Base-by-base conservation (phyloP, 2,113 vertebrate species). In the Epinephelus fuscoguttatus region DNA sequence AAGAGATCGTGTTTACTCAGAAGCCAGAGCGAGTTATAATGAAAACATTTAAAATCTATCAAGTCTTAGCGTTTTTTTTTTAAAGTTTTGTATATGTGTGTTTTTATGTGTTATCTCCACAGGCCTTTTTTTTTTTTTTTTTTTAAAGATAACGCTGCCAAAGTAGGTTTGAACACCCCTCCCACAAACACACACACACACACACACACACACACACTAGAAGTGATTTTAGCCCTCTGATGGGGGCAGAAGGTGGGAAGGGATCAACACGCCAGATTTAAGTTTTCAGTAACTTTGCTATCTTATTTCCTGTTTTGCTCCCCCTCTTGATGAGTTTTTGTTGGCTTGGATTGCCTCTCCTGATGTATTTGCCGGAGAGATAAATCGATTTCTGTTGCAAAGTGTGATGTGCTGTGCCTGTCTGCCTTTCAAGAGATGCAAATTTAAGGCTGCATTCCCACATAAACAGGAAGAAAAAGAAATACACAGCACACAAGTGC, bases 331-430 rank as follows among this genome's bases (percentile, higher is more conserved):
- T 90, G 76, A 80, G 66, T 89, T 82, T 87, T 50, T 72, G 0
- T 68, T 50, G 53, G 40, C 73, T 67, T 49, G 75, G 76, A 88
- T 92, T 88, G 84, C 57, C 72, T 85, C 80, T 61, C 79, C 64
- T 0, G 30, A 57, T 87, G 66, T 75, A 81, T 88, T 87, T 92
- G 70, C 77, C 71, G 42, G 33, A 85, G 61, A 82, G 75, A 89
- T 82, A 88, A 88, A 93, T 91, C 62, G 75, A 59, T 92, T 94
- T 92, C 78, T 86, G 47, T 77, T 78, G 62, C 40, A 67, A 47
- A 42, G 23, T 72, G 69, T 85, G 78, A 74, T 72, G 42, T 70
- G 50, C 63, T 45, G 42, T 64, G 59, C 57, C 42, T 71, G 42
- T 69, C 61, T 59, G 52, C 13, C 42, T 30, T 47, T 73, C 71